Base-by-base conservation (phyloP, 2,113 vertebrate genomes). In the Etheostoma spectabile region DNA sequence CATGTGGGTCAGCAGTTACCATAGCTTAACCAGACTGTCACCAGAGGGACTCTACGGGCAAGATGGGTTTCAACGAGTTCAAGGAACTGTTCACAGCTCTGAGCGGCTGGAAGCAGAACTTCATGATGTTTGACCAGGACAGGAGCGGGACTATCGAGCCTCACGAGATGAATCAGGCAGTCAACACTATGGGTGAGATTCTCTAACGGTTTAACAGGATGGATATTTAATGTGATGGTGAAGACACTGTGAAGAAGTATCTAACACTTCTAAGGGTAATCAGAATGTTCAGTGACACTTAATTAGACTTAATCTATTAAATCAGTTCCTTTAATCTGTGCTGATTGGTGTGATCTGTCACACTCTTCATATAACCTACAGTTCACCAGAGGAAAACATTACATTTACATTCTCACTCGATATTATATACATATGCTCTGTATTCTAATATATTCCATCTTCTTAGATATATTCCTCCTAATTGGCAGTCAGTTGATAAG, bases 21-120 rank as follows among this genome's bases (percentile, higher is more conserved):
- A 22, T 42, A 68, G 38, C 73, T 97, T 96, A 94, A 97, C 91
- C 24, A 35, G 42, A 12, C 24, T 2, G 7, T 56, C 70, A 18
- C 68, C 92, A 98, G 97, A 95, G 94, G 74, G 96, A 98, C 88
- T 86, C 89, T 59, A 96, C 96, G 1, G 97, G 97, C 24, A 98
- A 97, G 95, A 96, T 98, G 97, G 97, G 97, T 13, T 98, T 98
- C 90, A 96, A 69, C 69, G 97, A 98, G 94, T 98, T 98, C 90
- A 98, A 97, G 91, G 97, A 98, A 64, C 95, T 98, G 38, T 97
- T 96, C 88, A 69, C 79, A 1, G 97, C 94, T 27, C 93, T 98
- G 45, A 97, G 78, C 79, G 95, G 96, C 75, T 98, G 97, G 97
- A 98, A 98, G 93, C 96, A 97, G 90, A 96, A 98, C 94, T 98